Evolutionary conservation across 2,888 invertebrate genomes (phyloP).

Genomic region (Hypsopygia costalis): DNA sequence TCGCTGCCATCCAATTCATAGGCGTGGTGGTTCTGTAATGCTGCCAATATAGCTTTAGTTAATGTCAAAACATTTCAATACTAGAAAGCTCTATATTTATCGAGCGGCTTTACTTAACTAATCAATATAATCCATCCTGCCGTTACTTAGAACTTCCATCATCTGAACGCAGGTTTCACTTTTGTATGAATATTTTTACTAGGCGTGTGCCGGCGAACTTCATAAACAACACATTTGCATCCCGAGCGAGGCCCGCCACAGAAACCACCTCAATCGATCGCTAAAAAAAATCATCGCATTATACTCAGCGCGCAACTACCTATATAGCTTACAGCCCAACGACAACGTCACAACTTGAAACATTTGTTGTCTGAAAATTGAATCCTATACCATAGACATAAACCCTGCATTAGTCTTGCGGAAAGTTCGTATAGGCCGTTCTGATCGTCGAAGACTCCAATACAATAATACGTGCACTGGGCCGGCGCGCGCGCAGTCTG

Average conservation of each 20-base stretch:
- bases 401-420: conserved; percentile 22
- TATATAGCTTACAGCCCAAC: conserved; percentile 41
- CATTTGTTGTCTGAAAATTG: conserved; percentile 21
- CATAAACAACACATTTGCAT: conserved; percentile 75
- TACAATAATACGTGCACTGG: conserved; percentile 80
- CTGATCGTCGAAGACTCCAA: conserved; percentile 54
- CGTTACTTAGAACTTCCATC: no score
- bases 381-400: conserved; percentile 27
- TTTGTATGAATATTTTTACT: conserved; percentile 35
- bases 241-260: conserved; percentile 63
- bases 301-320: conserved; percentile 65
- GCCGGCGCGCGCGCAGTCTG: conserved; percentile 78
- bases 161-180: conserved; percentile 4
- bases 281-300: conserved; percentile 75
- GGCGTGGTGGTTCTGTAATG: no score
- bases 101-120: no score
- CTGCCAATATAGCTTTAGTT: no score
- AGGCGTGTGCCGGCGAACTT: conserved; percentile 67
- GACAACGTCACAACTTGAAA: conserved; percentile 26
- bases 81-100: no score
- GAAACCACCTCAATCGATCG: conserved; percentile 77
- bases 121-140: no score
- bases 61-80: no score
- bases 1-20: no score
- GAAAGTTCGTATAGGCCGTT: conserved; percentile 49